Conservation (phyloP, 2,113 vertebrate species). For the Hippocampus mohnikei region DNA sequence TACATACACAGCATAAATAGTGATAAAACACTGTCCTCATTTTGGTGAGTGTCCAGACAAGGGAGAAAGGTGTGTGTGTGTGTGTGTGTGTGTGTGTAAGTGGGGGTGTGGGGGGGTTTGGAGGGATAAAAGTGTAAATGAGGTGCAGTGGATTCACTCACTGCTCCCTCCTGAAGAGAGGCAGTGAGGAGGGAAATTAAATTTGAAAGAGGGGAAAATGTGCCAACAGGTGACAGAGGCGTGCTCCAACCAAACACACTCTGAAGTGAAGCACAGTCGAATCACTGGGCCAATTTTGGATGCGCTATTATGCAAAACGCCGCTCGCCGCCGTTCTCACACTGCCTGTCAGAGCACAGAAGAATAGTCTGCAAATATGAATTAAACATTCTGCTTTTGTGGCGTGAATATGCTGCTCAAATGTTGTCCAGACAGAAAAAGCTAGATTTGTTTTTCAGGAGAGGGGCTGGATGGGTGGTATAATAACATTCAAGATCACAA, state of each 20-base stretch:
- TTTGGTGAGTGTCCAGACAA: slow-evolving; percentile 9
- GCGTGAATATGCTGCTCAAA: slow-evolving; percentile 55
- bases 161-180: slow-evolving; percentile 60
- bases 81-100: slow-evolving; percentile 9
- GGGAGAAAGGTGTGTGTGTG: not conserved
- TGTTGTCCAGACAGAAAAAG: slow-evolving; percentile 44
- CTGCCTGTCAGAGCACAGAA: slow-evolving; percentile 54
- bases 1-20: not conserved
- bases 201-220: slow-evolving; percentile 67
- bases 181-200: slow-evolving; percentile 67
- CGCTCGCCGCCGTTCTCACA: slow-evolving; percentile 50
- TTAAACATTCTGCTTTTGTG: slow-evolving; percentile 66
- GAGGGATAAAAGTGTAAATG: slow-evolving; percentile 42
- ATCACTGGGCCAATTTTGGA: slow-evolving; percentile 70
- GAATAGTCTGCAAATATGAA: slow-evolving; percentile 62
- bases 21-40: not conserved
- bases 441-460: not conserved
- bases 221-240: slow-evolving; percentile 71
- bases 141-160: slow-evolving; percentile 54
- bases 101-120: not conserved
- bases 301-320: slow-evolving; percentile 63
- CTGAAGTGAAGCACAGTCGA: slow-evolving; percentile 63
- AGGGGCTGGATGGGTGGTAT: not conserved
- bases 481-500: not conserved
- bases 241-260: slow-evolving; percentile 58